Conservation (phyloP, 2,797 vertebrate species). For the Coregonus sp. region DNA sequence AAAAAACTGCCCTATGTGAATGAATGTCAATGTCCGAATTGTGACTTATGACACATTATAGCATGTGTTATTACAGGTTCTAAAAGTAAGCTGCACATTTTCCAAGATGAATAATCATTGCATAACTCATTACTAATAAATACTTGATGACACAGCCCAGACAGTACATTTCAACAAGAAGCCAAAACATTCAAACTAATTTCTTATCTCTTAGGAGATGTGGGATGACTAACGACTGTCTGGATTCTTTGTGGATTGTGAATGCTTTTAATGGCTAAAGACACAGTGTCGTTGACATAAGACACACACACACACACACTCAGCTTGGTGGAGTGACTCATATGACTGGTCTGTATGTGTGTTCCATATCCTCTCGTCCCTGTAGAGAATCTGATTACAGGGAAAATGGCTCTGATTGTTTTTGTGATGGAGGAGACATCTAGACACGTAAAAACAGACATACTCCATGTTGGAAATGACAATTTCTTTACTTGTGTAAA, state of each 20-base stretch:
- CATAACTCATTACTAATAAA: not conserved
- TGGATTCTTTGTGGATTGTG: not conserved
- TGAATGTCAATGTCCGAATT: too few relatives aligned
- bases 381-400: not conserved
- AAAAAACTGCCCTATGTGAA: too few relatives aligned
- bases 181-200: not conserved
- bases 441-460: constrained; percentile 58
- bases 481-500: constrained; percentile 26
- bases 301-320: not conserved
- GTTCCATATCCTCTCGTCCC: not conserved
- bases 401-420: not conserved
- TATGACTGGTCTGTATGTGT: not conserved
- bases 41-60: not conserved
- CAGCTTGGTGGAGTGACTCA: not conserved
- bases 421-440: not conserved
- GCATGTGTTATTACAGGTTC: not conserved
- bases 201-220: not conserved
- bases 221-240: not conserved
- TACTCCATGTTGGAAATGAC: constrained; percentile 30
- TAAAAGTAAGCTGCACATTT: not conserved
- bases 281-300: not conserved
- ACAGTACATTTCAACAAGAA: constrained; percentile 1
- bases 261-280: not conserved
- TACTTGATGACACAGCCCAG: not conserved
- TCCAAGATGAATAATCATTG: not conserved